A percentile compares a stretch with the other conserved stretches of the same genome.
phyloP scores from a whole-genome alignment of 2,797 vertebrate species.

The Dromococcyx pavoninus region DNA sequence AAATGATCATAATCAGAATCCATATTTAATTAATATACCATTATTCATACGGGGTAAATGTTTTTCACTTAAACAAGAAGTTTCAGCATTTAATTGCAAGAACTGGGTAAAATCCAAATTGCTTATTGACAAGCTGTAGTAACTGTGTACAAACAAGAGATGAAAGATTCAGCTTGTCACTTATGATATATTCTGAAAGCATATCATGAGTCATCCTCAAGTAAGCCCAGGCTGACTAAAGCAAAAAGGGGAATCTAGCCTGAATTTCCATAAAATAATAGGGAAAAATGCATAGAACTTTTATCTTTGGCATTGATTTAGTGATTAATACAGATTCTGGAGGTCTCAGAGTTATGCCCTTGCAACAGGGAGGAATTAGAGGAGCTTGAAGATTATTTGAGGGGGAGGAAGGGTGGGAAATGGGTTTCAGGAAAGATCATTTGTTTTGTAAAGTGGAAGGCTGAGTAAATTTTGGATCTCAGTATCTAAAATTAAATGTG shows the following conservation, averaged over 20 bases:
- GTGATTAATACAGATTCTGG: not conserved
- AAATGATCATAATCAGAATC: not conserved
- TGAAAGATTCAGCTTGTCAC: not conserved
- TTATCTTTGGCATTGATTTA: not conserved
- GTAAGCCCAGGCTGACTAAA: not conserved
- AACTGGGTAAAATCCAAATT: slow-evolving; percentile 20
- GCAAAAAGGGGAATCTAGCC: not conserved
- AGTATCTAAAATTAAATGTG: not conserved
- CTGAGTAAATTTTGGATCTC: not conserved
- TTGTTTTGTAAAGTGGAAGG: not conserved
- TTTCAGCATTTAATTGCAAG: not conserved
- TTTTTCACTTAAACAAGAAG: not conserved
- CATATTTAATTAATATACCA: not conserved
- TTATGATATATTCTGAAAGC: not conserved
- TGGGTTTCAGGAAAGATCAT: not conserved
- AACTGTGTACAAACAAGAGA: slow-evolving; percentile 7
- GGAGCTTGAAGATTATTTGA: not conserved
- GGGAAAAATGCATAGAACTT: not conserved
- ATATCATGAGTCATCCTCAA: not conserved
- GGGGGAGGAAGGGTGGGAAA: not conserved
- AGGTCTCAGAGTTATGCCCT: not conserved
- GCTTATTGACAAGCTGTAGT: slow-evolving; percentile 13
- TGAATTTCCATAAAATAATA: not conserved
- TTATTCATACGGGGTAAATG: not conserved
- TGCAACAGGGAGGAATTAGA: not conserved